phyloP scores from a whole-genome alignment of 2,888 invertebrate genomes.

The Thelaira solivaga region DNA sequence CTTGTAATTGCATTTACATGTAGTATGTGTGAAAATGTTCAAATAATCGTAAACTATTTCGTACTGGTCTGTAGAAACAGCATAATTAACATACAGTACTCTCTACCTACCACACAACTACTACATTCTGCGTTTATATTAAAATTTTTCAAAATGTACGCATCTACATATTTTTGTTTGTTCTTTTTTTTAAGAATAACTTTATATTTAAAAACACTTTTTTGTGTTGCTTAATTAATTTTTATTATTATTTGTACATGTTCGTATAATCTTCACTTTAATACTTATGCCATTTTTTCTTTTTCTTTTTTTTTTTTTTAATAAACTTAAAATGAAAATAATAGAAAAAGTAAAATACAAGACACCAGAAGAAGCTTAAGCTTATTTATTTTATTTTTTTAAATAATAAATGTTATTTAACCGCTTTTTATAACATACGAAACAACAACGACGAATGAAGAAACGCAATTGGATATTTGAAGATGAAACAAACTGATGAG shows the following conservation, averaged over 20 bases:
- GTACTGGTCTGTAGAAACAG: too few species aligned
- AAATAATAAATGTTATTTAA: conserved; percentile 2
- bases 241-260: background rate
- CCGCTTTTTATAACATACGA: conserved; percentile 50
- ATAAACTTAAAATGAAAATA: conserved; percentile 6
- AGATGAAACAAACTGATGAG: conserved; percentile 60
- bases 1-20: background rate
- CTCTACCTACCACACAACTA: too few species aligned
- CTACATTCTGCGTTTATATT: too few species aligned
- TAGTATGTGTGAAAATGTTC: too few species aligned
- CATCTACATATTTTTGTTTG: too few species aligned
- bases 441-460: conserved; percentile 64
- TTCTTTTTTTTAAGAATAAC: too few species aligned
- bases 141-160: too few species aligned
- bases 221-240: background rate
- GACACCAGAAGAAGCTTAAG: conserved; percentile 3
- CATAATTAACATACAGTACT: too few species aligned
- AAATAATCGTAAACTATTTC: too few species aligned
- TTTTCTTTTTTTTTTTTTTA: background rate
- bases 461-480: conserved; percentile 65
- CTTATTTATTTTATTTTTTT: conserved; percentile 25
- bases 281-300: background rate
- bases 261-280: background rate
- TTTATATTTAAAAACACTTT: too few species aligned
- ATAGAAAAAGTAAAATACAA: conserved; percentile 6